Evolutionary conservation across 2,113 vertebrate genomes (phyloP), one percentile per base, ranked within the genome.

Genomic region (Morphnarchus princeps): DNA sequence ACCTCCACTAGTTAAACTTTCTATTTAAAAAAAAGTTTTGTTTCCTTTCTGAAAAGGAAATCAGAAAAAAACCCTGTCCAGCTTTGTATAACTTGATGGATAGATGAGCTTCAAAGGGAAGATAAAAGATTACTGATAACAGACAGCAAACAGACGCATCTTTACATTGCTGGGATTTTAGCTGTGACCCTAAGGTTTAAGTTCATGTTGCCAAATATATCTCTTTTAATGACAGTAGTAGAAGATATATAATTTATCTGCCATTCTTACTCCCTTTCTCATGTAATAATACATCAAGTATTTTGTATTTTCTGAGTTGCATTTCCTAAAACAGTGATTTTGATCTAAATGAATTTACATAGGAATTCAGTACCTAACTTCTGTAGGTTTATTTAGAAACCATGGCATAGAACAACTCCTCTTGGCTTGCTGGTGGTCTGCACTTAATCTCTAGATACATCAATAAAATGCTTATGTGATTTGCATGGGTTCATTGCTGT

Each of bases 71-170:
- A n/a, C 1, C 0, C 9, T 73, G 4, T 66, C 94, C 71, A 92
- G 7, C 10, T 72, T 90, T 55, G 31, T 61, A 69, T 25, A 92
- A 69, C 16, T 49, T 92, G 59, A 69, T 50, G n/a, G 52, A 80
- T 74, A 74, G 66, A 63, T 74, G 91, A 74, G 5, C 61, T 94
- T 93, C 85, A 92, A 95, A 93, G 42, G 31, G 19, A 97, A 92
- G 70, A 59, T 45, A 45, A 85, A 91, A 90, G 69, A 49, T 71
- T 82, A 59, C 24, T 82, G 92, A 93, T 92, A 95, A 72, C 7
- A 19, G 79, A 71, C 47, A 55, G 59, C 50, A 85, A 97, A 86
- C 11, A 63, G 34, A 21, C 87, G 22, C 13, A 22, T 93, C 58
- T 91, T 38, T 70, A 73, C 8, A 32, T 52, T 94, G 10, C 17